Percentiles rank a stretch among this genome's conserved stretches.
These are phyloP conservation scores for Acipenser ruthenus DNA, from an alignment of 2,797 vertebrate genomes.

Conservation along the genomic window DNA sequence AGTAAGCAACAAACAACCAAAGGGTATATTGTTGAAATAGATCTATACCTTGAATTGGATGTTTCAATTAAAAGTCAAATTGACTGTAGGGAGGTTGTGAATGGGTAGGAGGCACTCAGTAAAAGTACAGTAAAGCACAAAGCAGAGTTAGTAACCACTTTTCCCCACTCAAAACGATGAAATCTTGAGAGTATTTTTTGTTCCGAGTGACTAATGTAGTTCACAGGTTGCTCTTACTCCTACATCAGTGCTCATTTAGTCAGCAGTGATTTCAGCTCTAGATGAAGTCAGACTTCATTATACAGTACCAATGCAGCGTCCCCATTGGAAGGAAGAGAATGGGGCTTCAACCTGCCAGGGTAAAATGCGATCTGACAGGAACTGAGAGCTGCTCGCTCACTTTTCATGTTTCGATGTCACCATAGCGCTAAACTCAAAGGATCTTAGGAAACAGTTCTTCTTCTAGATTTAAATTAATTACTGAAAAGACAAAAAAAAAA, in stretches of 20 bases:
- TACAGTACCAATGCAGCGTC: conserved; percentile 21
- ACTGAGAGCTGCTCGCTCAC: conserved; percentile 6
- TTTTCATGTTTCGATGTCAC: neutral
- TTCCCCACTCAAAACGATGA: no score
- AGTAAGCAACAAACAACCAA: no score
- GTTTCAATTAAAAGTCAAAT: no score
- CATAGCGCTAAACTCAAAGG: no score
- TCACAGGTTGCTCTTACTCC: conserved; percentile 11
- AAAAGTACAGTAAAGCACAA: no score
- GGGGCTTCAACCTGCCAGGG: neutral
- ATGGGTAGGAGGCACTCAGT: no score
- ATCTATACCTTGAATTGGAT: no score
- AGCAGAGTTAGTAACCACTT: no score
- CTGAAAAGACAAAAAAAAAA: neutral
- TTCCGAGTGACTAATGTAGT: neutral
- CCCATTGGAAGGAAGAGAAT: conserved; percentile 7
- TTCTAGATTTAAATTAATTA: neutral
- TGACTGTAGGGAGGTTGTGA: no score
- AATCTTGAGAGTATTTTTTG: no score
- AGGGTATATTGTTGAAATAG: no score
- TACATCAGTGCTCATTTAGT: conserved; percentile 21
- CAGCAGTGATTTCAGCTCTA: conserved; percentile 48
- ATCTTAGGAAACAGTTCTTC: no score
- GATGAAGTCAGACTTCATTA: conserved; percentile 62
- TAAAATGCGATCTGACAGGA: conserved; percentile 15